Evolutionary conservation across 1,140 invertebrate genomes (phyloP).

Genomic region (Heliothis subflexa): DNA sequence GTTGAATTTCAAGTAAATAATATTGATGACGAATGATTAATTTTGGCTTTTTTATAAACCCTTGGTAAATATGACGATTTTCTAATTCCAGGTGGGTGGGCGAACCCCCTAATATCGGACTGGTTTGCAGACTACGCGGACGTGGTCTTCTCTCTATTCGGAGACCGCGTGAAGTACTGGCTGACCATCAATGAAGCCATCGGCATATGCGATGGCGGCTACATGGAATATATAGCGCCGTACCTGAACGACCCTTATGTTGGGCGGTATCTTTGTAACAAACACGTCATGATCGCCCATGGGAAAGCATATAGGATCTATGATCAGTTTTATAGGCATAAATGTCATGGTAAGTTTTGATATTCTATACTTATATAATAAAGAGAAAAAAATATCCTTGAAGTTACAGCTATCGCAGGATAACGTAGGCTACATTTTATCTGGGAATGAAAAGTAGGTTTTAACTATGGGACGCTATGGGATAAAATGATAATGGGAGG

Average conservation of each 20-base stretch:
- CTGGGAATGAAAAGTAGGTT: too few relatives aligned
- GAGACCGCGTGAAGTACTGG: constrained; percentile 88
- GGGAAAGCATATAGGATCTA: constrained; percentile 88
- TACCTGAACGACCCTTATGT: constrained; percentile 76
- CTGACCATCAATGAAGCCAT: constrained; percentile 90
- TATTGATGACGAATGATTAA: too few relatives aligned
- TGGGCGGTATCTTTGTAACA: constrained; percentile 83
- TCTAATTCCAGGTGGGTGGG: constrained; percentile 86
- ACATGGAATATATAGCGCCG: constrained; percentile 78
- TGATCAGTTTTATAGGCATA: constrained; percentile 58
- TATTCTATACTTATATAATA: too few relatives aligned
- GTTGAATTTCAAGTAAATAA: too few relatives aligned
- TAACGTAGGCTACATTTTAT: too few relatives aligned
- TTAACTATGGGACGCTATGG: too few relatives aligned
- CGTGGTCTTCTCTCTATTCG: constrained; percentile 87
- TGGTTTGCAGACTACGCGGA: constrained; percentile 88
- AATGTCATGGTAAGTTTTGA: constrained; percentile 70
- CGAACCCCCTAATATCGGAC: constrained; percentile 87
- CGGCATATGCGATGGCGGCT: constrained; percentile 85
- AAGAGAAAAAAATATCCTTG: too few relatives aligned
- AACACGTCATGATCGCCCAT: constrained; percentile 87
- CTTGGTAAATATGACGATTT: too few relatives aligned
- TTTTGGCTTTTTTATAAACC: too few relatives aligned
- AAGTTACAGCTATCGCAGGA: too few relatives aligned
- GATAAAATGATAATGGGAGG: too few relatives aligned